Conservation (phyloP, 23 tunicate genomes). For the Phallusia fumigata region DNA sequence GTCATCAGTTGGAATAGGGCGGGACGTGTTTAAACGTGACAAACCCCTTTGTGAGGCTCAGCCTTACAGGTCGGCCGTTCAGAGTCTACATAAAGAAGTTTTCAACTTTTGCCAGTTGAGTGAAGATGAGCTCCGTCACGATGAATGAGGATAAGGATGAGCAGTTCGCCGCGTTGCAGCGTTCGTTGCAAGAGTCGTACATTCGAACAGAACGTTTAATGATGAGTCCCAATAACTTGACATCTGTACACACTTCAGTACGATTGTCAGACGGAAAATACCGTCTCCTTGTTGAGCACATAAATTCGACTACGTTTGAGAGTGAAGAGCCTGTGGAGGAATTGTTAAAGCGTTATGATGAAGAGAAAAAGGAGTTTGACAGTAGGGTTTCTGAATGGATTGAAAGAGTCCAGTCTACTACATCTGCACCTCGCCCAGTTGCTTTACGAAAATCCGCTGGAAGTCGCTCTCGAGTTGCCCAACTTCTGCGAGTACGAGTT, state of each 20-base stretch:
- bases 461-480: neutral
- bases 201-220: neutral
- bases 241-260: neutral
- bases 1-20: too few species aligned
- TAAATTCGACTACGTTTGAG: neutral
- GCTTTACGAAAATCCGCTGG: neutral
- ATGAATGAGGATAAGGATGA: neutral
- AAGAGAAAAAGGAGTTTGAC: neutral
- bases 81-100: slow-evolving; percentile 11
- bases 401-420: neutral
- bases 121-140: neutral
- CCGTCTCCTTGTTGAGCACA: neutral
- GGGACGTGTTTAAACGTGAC: neutral
- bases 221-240: neutral
- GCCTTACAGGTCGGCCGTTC: slow-evolving; percentile 5
- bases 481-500: neutral
- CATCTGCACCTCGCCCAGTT: neutral
- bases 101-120: neutral
- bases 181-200: neutral
- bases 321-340: neutral
- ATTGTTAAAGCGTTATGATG: neutral
- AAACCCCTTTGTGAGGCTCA: slow-evolving; percentile 1
- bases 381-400: neutral
- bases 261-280: neutral
- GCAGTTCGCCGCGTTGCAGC: neutral